Base-by-base conservation (phyloP, 2,888 invertebrate genomes). In the Ochropleura plecta region DNA sequence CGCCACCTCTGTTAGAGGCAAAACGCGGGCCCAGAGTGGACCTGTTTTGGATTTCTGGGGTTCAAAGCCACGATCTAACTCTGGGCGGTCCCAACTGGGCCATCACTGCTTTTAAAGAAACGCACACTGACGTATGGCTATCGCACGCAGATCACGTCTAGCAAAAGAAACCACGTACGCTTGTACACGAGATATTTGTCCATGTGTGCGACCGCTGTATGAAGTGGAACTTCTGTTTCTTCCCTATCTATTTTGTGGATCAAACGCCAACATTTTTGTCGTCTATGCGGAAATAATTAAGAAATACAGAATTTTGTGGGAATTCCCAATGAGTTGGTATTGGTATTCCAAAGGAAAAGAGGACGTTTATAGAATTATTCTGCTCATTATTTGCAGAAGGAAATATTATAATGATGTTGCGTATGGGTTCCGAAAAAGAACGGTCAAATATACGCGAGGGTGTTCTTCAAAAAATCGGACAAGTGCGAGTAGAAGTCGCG, bases 251-350 rank as follows among this genome's bases (percentile, higher is more conserved):
- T 70, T 51, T 44, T 63, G 9, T 49, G 20, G 6, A 30, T 40
- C 14, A 46, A 76, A 60, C 73, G 66, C 80, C 79, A 46, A 74
- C 71, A 84, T 82, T 84, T 86, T 84, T 82, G 75, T 77, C 85
- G 81, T 82, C 65, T 78, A 80, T 60, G 73, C 76, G 81, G 85
- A 86, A 82, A 86, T 85, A 82, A 85, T 86, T 86, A 82, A 75
- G 86, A 77, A 86, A 84, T 86, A 84, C 82, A 73, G 86, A 84
- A 82, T 86, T 84, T 86, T 81, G 76, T 76, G 72, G 51, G 74
- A 77, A 77, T 80, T 74, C 49, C 67, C 70, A 77, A 84, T 78
- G 85, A 83, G 80, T 77, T 86, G 80, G 72, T 77, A 86, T 84
- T 82, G 78, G 76, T 72, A 84, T 84, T 77, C 72, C 64, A 71